Evolutionary conservation across 2,113 vertebrate genomes (phyloP), one percentile per base, ranked within the genome.

Genomic region (Poicephalus gulielmi): DNA sequence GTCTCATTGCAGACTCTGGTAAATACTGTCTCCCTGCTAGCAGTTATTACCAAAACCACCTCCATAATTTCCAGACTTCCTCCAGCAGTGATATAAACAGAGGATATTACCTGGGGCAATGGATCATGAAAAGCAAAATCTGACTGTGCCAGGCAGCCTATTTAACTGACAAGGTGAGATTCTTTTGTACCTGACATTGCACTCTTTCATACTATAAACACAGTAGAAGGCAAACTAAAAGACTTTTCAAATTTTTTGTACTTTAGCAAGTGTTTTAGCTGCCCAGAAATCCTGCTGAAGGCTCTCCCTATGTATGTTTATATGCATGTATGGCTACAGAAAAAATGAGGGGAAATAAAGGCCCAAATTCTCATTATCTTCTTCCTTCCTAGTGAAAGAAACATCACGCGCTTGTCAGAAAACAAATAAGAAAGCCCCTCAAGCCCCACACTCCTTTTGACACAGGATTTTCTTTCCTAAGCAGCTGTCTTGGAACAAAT

Each of bases 11-110:
- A 94, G 89, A 75, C 84, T 97, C 78, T 93, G 93, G 93, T 90
- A 98, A 97, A 96, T 69, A 92, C 70, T 83, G 44, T 88, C 66
- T 92, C 76, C 80, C 86, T 95, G 89, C 53, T 92, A 93, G 88
- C 57, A 86, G 78, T 92, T 92, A 95, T 94, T 94, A 95, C 71
- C 73, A 35, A 31, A 79, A 92, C 88, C 59, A 3, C 81, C 90
- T 93, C 75, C 67, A 33, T 66, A 71, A 87, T 96, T 89, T 91
- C 37, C 73, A 94, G 76, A 25, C 71, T 67, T 94, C 50, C 41
- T 93, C 84, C 62, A 69, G 90, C 64, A 90, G 84, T 13, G 74
- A 73, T 62, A 46, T 59, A 96, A 87, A 75, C 68, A 84, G 52
- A 37, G 19, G 41, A 59, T 69, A 49, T 88, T 91, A 87, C 91